These are phyloP conservation scores for Eolophus roseicapilla DNA, from an alignment of 2,113 vertebrate species.

Conservation along the genomic window DNA sequence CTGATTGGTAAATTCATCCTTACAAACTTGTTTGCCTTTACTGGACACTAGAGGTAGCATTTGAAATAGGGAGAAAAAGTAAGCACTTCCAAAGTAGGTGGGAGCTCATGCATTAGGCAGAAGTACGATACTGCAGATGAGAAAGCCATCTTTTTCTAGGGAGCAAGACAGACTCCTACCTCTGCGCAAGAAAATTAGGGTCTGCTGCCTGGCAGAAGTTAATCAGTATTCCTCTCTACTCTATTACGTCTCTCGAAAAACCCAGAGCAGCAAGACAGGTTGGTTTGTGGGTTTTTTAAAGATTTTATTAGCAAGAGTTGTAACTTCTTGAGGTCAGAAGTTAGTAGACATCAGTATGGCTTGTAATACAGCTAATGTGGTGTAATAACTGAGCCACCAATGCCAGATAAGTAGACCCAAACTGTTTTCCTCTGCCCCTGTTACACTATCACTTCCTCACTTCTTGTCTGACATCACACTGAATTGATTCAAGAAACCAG, in stretches of 20 bases:
- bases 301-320: background rate
- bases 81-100: background rate
- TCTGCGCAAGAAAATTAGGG: background rate
- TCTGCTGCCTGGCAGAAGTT: background rate
- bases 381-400: background rate
- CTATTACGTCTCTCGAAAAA: background rate
- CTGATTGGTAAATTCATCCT: background rate
- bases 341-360: background rate
- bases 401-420: background rate
- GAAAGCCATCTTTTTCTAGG: background rate
- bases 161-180: background rate
- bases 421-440: background rate
- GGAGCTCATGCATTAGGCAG: background rate
- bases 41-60: background rate
- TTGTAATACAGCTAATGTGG: fast-evolving
- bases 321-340: background rate
- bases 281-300: background rate
- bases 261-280: background rate
- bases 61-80: background rate
- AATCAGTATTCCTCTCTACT: background rate
- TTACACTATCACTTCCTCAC: background rate
- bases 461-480: background rate
- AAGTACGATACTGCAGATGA: background rate
- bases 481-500: background rate
- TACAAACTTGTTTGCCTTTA: background rate